Evolutionary conservation across 2,113 vertebrate genomes (phyloP).

Genomic region (Cottus gobio): DNA sequence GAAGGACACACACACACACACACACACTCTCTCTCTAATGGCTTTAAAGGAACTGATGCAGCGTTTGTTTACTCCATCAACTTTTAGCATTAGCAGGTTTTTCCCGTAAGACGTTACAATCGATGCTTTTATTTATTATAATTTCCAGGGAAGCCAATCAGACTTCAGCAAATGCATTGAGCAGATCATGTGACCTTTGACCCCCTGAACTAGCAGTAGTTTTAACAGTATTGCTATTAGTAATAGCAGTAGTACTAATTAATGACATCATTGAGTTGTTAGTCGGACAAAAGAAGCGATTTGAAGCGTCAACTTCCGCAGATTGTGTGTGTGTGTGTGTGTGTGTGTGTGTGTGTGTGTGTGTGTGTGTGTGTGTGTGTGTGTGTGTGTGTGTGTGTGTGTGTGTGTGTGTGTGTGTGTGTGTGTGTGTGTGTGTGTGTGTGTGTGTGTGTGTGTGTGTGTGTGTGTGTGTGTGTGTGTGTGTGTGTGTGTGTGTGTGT

Average conservation of each 20-base stretch:
- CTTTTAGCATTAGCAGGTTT: neutral
- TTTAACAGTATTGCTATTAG: no score
- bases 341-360: neutral
- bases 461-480: neutral
- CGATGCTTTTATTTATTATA: neutral
- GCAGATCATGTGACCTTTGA: no score
- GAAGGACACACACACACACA: slow-evolving; percentile 39
- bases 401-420: neutral
- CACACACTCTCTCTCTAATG: slow-evolving; percentile 34
- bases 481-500: slow-evolving; percentile 3
- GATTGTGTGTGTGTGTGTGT: neutral
- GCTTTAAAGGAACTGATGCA: slow-evolving; percentile 22
- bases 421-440: slow-evolving; percentile 6
- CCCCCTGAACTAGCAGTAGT: neutral
- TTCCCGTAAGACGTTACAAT: neutral
- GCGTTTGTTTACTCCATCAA: slow-evolving; percentile 18
- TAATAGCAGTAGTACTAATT: no score
- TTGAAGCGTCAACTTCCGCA: no score
- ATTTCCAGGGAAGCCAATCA: neutral
- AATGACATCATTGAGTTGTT: no score
- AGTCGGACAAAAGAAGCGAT: no score
- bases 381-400: neutral
- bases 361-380: slow-evolving; percentile 1
- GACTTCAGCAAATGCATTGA: no score
- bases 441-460: no score